Percentiles rank a stretch among this genome's conserved stretches.
Evolutionary conservation across 2,113 vertebrate genomes (phyloP).

Genomic region (Ondatra zibethicus): DNA sequence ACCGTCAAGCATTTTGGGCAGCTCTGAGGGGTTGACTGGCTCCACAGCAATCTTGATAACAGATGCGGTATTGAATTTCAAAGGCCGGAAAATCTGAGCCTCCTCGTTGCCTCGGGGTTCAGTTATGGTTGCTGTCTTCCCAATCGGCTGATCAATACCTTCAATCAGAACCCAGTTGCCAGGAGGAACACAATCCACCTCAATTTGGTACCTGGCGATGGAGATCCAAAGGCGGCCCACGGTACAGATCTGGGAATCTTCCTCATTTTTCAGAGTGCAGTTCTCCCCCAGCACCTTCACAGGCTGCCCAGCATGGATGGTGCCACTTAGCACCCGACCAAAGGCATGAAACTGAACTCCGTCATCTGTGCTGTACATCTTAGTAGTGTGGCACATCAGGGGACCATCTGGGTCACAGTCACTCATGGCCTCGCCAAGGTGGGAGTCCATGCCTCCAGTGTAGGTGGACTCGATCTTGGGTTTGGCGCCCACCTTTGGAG

Average conservation of each 20-base stretch:
- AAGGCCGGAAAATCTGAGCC: conserved; percentile 98
- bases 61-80: conserved; percentile 99
- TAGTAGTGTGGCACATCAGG: conserved; percentile 99
- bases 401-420: conserved; percentile 98
- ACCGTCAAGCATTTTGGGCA: conserved; percentile 98
- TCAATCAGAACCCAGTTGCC: conserved; percentile 99
- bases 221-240: conserved; percentile 98
- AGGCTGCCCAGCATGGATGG: conserved; percentile 97
- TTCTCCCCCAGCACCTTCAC: conserved; percentile 99
- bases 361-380: conserved; percentile 99
- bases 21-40: conserved; percentile 98
- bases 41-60: conserved; percentile 99
- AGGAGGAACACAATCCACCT: conserved; percentile 97
- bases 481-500: conserved; percentile 95
- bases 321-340: conserved; percentile 96
- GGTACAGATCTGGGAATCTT: conserved; percentile 98
- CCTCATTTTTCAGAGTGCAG: conserved; percentile 98
- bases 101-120: conserved; percentile 98
- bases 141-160: conserved; percentile 98
- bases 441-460: conserved; percentile 94
- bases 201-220: conserved; percentile 98
- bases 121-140: conserved; percentile 98
- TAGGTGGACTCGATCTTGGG: conserved; percentile 98
- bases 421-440: conserved; percentile 97
- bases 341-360: conserved; percentile 99